Percentiles rank a stretch among this genome's conserved stretches.
Evolutionary conservation across 2,888 invertebrate genomes (phyloP).

Genomic region (Parasteatoda lunata): DNA sequence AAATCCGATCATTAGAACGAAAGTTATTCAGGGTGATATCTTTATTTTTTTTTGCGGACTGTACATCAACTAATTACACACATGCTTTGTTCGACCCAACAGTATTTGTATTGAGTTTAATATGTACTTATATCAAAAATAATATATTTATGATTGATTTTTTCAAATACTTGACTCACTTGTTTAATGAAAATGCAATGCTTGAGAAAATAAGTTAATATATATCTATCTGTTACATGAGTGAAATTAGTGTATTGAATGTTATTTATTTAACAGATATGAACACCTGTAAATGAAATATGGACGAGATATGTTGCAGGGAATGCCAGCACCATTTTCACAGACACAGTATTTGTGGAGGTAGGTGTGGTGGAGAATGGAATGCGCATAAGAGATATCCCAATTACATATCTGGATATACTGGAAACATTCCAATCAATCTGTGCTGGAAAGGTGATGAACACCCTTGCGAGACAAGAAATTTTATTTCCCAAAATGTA

Average conservation of each 20-base stretch:
- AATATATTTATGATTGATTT: no score
- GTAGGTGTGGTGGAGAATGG: constrained; percentile 9
- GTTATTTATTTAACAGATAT: background rate
- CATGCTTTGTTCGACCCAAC: no score
- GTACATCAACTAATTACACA: no score
- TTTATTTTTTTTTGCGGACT: no score
- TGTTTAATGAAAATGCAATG: background rate
- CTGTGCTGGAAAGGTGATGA: constrained; percentile 31
- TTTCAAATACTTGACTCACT: no score
- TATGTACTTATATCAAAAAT: no score
- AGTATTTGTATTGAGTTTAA: no score
- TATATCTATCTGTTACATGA: background rate
- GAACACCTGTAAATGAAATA: background rate
- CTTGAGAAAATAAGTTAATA: background rate
- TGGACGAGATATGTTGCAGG: background rate
- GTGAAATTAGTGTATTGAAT: background rate
- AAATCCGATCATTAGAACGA: no score
- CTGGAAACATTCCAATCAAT: constrained; percentile 49
- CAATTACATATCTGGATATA: constrained; percentile 55
- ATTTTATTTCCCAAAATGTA: constrained; percentile 21
- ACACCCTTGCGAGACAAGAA: constrained; percentile 42
- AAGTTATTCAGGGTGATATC: no score
- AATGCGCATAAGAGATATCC: constrained; percentile 31
- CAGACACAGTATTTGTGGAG: constrained; percentile 21
- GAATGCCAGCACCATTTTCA: background rate